Evolutionary conservation across 1,140 invertebrate species (phyloP), one percentile per base, ranked within the genome.

Genomic region (Heliothis subflexa): DNA sequence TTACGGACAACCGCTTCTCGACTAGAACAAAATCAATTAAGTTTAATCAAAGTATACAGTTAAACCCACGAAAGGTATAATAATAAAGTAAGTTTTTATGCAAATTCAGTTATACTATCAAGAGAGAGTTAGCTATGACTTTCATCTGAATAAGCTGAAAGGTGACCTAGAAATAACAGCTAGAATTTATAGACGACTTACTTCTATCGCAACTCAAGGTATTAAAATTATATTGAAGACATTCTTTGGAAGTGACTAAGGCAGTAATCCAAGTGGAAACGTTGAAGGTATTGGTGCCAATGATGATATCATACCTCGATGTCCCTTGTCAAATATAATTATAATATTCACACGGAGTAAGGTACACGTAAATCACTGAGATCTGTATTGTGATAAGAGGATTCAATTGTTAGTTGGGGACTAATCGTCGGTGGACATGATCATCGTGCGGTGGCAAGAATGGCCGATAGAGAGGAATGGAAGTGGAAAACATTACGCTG

Each of bases 71-170:
- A 47, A 64, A 64, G 61, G 61, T 28, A 25, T 21, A 49, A 49
- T 14, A n/a, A 64, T 45, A 64, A 64, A 64, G 3, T 47, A 18
- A 64, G 61, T 47, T 64, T 33, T 64, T 18, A 64, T 64, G 61
- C 61, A 64, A 64, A 64, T 64, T 64, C 7, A 40, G n/a, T 40
- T 64, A 64, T 64, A 12, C 33, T 33, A 18, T 47, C 9, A 47
- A 64, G 40, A 64, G 61, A 64, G 61, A 64, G 61, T 16, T 2
- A 4, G 21, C 9, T 11, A 28, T 57, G 18, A 47, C 40, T 64
- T 64, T 64, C 61, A 18, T 47, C 61, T 64, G n/a, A 64, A 64
- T 47, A 64, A 64, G 33, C 40, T 47, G 16, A 64, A 64, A 47
- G 45, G 40, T 47, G 33, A 47, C 61, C 61, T 33, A 64, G 61